A percentile compares a stretch with the other conserved stretches of the same genome.
These are phyloP conservation scores for Acronicta leporina DNA, from an alignment of 2,888 invertebrate genomes.

Conservation along the genomic window DNA sequence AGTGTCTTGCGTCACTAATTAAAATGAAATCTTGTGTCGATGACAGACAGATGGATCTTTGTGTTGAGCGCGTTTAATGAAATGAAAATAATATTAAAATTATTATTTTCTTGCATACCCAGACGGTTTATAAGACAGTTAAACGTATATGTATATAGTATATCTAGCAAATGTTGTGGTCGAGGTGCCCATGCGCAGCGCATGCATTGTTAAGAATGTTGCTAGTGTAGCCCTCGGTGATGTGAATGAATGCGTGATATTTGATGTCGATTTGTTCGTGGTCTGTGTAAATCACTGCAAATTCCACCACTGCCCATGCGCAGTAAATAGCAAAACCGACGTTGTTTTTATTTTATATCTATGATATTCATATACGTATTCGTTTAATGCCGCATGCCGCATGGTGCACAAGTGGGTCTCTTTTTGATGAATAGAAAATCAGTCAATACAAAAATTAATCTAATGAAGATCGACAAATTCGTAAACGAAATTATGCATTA, in stretches of 20 bases:
- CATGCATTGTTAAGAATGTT: constrained; percentile 25
- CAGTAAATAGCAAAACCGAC: constrained; percentile 3
- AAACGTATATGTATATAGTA: no score
- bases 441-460: constrained; percentile 16
- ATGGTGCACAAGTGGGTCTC: not conserved
- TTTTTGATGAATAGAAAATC: no score
- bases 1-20: constrained; percentile 23
- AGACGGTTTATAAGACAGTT: no score
- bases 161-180: constrained; percentile 6
- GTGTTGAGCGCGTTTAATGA: constrained; percentile 1
- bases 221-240: constrained; percentile 28
- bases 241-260: constrained; percentile 52
- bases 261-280: constrained; percentile 53
- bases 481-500: constrained; percentile 34
- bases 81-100: no score
- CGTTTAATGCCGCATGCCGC: not conserved
- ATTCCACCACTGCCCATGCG: constrained; percentile 40
- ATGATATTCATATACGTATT: constrained; percentile 4
- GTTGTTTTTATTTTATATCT: constrained; percentile 10
- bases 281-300: constrained; percentile 41
- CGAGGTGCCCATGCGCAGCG: not conserved
- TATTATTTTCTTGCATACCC: no score
- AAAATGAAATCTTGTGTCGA: constrained; percentile 14
- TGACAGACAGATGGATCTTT: constrained; percentile 24
- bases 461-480: constrained; percentile 14